Evolutionary conservation across 64 coral and sea anemone genomes (phyloP), one percentile per base, ranked within the genome.

Genomic region (Dendrophyllia cribrosa): DNA sequence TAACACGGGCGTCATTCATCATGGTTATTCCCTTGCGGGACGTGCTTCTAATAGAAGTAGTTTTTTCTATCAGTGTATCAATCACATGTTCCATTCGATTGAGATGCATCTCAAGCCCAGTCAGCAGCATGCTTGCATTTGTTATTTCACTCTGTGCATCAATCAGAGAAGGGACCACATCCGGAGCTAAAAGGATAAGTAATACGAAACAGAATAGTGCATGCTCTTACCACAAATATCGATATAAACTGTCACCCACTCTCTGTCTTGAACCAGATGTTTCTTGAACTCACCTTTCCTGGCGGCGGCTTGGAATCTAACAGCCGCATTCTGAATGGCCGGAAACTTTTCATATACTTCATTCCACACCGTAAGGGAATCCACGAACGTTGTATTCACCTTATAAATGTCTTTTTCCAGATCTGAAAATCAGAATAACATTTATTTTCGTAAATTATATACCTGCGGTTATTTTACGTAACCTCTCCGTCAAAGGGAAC

Each of bases 1-100:
- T 84, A 68, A 12, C n/a, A 50, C 68, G 51, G 20, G 80, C 62
- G 4, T 84, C 62, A 68, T 84, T 84, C 9, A 84, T 67, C 80
- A 84, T 16, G 6, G 20, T 68, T 68, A 84, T 51, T 51, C 80
- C 80, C 5, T 84, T 59, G 9, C 23, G 5, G 16, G 80, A 84
- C 0, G 20, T 67, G 19, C 51, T 65, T 14, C 47, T 68, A 9
- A 84, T 84, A 11, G 64, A 22, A 48, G 60, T 1, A 0, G 62
- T 51, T 68, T 84, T 84, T 49, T 51, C 15, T 49, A 84, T 20
- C 43, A 84, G n/a, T 24, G 19, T 43, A 4, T 49, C 16, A 23
- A 84, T 7, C 9, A 51, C 7, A 12, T 20, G 43, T 49, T 67
- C 44, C 62, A 52, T 84, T 7, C 50, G 34, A 68, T 5, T 68